A percentile compares a stretch with the other conserved stretches of the same genome.
Evolutionary conservation across 2,797 vertebrate species (phyloP).

Genomic region (Trematomus bernacchii): DNA sequence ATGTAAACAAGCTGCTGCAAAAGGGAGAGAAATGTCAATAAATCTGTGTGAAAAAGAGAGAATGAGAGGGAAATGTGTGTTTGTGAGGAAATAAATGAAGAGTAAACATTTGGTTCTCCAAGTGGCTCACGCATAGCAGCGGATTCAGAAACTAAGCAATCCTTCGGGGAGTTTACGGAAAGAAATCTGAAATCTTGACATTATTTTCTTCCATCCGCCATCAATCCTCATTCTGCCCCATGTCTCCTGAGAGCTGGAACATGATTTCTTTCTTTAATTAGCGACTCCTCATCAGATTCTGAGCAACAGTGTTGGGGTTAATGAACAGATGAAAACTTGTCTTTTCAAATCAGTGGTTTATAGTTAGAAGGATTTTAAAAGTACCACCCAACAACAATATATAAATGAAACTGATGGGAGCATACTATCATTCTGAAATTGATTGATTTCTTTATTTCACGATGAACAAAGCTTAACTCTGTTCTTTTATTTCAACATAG

Average conservation of each 20-base stretch:
- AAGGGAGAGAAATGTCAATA: constrained; percentile 64
- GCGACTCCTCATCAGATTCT: constrained; percentile 10
- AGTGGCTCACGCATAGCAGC: constrained; percentile 31
- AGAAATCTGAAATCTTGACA: constrained; percentile 43
- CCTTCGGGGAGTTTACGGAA: constrained; percentile 40
- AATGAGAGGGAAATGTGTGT: constrained; percentile 17
- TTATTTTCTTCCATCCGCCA: constrained; percentile 41
- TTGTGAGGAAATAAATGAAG: constrained; percentile 6
- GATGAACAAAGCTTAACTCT: neutral
- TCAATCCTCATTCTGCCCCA: neutral
- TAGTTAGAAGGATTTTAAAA: constrained; percentile 17
- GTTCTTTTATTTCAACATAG: neutral
- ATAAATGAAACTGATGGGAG: neutral
- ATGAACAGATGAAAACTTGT: constrained; percentile 39
- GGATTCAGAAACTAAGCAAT: constrained; percentile 41
- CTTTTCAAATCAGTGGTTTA: neutral
- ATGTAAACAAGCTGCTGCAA: constrained; percentile 65
- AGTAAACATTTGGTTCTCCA: constrained; percentile 63
- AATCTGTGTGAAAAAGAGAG: constrained; percentile 48
- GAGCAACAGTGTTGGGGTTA: constrained; percentile 43
- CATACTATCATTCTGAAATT: neutral
- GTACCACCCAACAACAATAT: no score
- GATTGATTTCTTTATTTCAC: constrained; percentile 4
- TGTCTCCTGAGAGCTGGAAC: constrained; percentile 10
- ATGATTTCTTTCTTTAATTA: constrained; percentile 59